Evolutionary conservation across 2,113 vertebrate genomes (phyloP).

Genomic region (Prunella himalayana): DNA sequence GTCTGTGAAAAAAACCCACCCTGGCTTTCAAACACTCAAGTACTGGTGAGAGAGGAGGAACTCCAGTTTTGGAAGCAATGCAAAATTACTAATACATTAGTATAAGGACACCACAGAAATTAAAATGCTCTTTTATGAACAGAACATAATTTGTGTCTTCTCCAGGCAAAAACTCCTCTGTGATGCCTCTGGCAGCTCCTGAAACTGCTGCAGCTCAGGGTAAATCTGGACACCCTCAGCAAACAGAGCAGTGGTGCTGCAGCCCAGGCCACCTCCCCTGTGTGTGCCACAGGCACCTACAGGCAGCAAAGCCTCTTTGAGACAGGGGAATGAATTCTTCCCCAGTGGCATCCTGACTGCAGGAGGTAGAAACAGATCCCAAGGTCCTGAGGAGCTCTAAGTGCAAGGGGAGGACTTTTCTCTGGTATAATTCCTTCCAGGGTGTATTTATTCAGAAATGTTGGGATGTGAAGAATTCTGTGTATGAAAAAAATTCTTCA

Average conservation of each 20-base stretch:
- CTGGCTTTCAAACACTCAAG: neutral
- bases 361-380: neutral
- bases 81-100: neutral
- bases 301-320: neutral
- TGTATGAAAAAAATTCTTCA: neutral
- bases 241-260: neutral
- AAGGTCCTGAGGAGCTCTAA: neutral
- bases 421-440: neutral
- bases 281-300: neutral
- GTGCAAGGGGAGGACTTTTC: neutral
- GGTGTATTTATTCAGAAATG: neutral
- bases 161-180: neutral
- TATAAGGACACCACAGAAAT: neutral
- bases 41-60: neutral
- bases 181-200: neutral
- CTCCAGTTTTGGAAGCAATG: neutral
- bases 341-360: neutral
- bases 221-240: neutral
- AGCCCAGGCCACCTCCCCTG: neutral
- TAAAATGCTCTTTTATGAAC: neutral
- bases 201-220: neutral
- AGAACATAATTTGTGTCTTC: neutral
- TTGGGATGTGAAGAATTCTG: neutral
- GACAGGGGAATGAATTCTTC: neutral
- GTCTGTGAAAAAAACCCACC: fast-evolving